Percentiles rank a stretch among this genome's conserved stretches.
Conservation (phyloP, 2,113 vertebrate species). For the Anoplopoma fimbria region DNA sequence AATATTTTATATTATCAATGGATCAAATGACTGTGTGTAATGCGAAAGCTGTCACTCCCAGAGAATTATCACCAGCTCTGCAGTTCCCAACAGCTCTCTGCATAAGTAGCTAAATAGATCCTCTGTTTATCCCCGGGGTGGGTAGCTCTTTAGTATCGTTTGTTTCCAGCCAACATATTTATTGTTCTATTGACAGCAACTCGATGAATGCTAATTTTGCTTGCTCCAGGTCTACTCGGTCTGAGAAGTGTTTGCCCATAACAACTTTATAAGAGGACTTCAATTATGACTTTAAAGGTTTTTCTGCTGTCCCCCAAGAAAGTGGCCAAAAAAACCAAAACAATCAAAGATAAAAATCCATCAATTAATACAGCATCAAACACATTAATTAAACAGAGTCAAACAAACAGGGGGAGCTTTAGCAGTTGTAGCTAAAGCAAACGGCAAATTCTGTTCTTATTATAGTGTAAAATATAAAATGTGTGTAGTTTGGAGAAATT, state of each 20-base stretch:
- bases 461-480: not conserved
- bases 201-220: not conserved
- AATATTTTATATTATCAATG: not conserved
- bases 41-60: not conserved
- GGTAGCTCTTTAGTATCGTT: not conserved
- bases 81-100: not conserved
- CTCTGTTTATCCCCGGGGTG: not conserved
- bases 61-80: not conserved
- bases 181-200: not conserved
- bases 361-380: not conserved
- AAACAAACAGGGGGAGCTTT: not conserved
- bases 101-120: not conserved
- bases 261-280: not conserved
- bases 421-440: not conserved
- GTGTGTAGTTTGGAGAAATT: not conserved
- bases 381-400: not conserved
- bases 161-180: not conserved
- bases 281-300: not conserved
- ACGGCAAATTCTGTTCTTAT: not conserved
- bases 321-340: not conserved
- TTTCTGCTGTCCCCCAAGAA: not conserved
- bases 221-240: not conserved
- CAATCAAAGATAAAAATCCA: not conserved
- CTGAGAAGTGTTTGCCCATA: not conserved
- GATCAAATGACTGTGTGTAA: not conserved